Evolutionary conservation across 2,113 vertebrate species (phyloP).

Genomic region (Balaenoptera acutorostrata): DNA sequence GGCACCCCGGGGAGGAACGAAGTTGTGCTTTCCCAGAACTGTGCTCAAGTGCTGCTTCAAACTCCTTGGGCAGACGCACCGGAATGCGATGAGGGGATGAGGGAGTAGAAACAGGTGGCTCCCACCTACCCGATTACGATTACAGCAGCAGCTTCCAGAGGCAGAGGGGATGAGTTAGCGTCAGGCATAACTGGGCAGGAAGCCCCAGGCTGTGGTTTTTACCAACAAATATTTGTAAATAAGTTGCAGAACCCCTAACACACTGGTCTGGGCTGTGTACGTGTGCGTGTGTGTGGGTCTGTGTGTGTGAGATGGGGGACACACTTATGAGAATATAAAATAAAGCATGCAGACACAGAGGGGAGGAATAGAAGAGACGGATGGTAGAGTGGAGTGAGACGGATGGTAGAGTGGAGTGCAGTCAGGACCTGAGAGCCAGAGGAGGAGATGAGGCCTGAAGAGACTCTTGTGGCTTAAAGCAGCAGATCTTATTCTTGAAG

Average conservation of each 20-base stretch:
- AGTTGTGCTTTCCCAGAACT: neutral
- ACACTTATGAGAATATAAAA: neutral
- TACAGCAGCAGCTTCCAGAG: neutral
- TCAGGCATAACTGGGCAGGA: neutral
- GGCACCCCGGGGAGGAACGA: accelerated
- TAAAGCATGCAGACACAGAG: neutral
- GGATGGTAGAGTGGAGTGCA: neutral
- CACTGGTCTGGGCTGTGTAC: neutral
- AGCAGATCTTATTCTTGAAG: neutral
- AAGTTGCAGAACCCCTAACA: neutral
- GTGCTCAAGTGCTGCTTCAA: neutral
- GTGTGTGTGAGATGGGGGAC: neutral
- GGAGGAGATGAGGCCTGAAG: neutral
- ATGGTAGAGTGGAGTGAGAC: neutral
- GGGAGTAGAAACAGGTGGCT: neutral
- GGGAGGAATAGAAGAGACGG: neutral
- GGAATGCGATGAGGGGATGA: accelerated
- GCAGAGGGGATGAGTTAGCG: accelerated
- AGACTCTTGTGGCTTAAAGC: neutral
- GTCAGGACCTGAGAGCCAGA: neutral
- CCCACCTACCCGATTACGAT: neutral
- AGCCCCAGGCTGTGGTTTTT: neutral
- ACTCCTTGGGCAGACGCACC: neutral
- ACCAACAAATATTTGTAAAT: neutral
- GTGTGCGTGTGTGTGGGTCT: neutral